Evolutionary conservation across 2,888 invertebrate genomes (phyloP), one percentile per base, ranked within the genome.

Genomic region (Dione juno): DNA sequence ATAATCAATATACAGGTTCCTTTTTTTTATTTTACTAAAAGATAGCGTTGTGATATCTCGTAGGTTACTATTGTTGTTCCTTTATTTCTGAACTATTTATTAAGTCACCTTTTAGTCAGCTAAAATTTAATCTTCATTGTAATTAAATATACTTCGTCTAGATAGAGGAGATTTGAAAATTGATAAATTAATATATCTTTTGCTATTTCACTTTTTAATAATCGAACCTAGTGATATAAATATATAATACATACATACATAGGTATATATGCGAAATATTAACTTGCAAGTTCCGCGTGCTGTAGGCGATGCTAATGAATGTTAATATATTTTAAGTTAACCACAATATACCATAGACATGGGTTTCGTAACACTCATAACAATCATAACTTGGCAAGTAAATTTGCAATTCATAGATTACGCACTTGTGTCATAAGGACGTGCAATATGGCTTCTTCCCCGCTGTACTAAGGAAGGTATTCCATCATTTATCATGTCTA

Each of bases 401-500:
- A 28, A 28, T 43, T 43, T 59, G 21, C 41, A 59, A 28, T 21
- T 10, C 41, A 41, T 21, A 59, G 9, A 13, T 59, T 59, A 43
- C 21, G 43, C 21, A 43, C 14, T 43, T 57, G 37, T 37, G 37
- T n/a, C 16, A n/a, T 28, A 54, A 54, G 21, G 35, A 28, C 16
- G 37, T 1, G 16, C 35, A 54, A 54, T 37, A 16, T 16, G 11
- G 37, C 16, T 45, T 45, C 61, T 28, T 35, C 61, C n/a, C 48
- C 13, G 50, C 35, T 14, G 6, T 35, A 19, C 43, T 9, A 40
- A 50, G 40, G 40, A 21, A 50, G 16, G 13, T 19, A 8, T 14
- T 50, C 37, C 37, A 40, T 64, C 48, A 64, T 64, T 64, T 37
- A 50, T 64, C 37, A 64, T 50, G 50, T 64, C 37, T 64, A 37